Evolutionary conservation across 2,888 invertebrate genomes (phyloP), one percentile per base, ranked within the genome.

Genomic region (Anagyrus pseudococci): DNA sequence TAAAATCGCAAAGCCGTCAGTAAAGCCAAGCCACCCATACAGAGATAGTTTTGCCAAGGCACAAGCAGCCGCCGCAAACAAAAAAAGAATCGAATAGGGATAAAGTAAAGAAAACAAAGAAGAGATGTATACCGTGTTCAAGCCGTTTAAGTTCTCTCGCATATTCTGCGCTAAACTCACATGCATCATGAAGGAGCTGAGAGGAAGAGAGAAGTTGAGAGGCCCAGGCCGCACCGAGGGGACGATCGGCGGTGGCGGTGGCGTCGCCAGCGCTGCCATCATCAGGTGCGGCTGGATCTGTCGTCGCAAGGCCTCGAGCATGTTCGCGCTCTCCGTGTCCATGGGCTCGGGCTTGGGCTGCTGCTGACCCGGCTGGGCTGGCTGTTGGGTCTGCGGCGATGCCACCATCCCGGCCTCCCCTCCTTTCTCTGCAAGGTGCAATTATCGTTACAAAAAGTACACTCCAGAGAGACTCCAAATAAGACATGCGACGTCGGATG

Each of bases 211-310:
- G 57, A 78, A 80, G 72, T 77, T 79, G 52, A 79, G 70, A 68
- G 77, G 77, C 46, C 72, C 64, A 44, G 72, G 67, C 10, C 47
- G 44, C 7, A 60, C 47, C 40, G 25, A 49, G 15, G 57, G 56
- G 2, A 23, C 23, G 2, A 52, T 55, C 1, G 77, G 71, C 7
- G 76, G 71, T 25, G 86, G 25, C 4, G 48, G 20, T 6, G 43
- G 15, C 6, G 8, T 43, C 55, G 86, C 85, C 71, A 87, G 83
- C 60, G 88, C 82, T 8, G 88, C 87, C 83, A 87, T 86, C 77
- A 87, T 85, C 62, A 89, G 80, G 76, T 90, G 89, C 58, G 90
- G 90, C 75, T 89, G 89, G 70, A 90, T 84, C 78, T 89, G 89
- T 20, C 88, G 83, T 13, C 90, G 84, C 69, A 90, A 82, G 49